phyloP scores from a whole-genome alignment of 92 coral and sea anemone species.

The Pocillopora grandis region DNA sequence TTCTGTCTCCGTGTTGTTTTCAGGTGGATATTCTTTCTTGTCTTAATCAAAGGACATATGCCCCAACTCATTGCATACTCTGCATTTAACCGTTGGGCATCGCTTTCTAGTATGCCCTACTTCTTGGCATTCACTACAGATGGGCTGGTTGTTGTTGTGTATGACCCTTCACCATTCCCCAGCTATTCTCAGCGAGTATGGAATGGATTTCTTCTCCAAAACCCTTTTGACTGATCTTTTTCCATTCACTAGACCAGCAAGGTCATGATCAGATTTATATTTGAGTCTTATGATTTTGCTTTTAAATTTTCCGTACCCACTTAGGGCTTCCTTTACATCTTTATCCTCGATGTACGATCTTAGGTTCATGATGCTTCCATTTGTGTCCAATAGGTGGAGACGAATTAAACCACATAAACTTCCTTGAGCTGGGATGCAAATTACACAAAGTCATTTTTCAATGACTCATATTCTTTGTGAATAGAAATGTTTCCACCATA shows the following conservation, averaged over 20 bases:
- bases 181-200: conserved; percentile 12
- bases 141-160: neutral
- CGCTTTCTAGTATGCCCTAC: neutral
- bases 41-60: neutral
- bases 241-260: conserved; percentile 23
- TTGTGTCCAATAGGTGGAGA: neutral
- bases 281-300: conserved; percentile 10
- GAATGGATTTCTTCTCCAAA: conserved; percentile 8
- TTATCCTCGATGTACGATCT: neutral
- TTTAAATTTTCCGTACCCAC: conserved; percentile 19
- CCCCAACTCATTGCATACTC: neutral
- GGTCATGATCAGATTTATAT: conserved; percentile 20
- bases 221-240: conserved; percentile 28
- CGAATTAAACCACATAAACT: conserved; percentile 8
- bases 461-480: neutral
- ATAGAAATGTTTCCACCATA: neutral
- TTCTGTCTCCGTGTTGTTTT: too few species aligned
- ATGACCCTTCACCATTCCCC: conserved; percentile 6
- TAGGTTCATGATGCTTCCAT: neutral
- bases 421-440: neutral
- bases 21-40: neutral
- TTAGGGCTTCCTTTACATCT: neutral
- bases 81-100: neutral
- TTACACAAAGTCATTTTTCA: conserved; percentile 29
- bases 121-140: conserved; percentile 22